A percentile compares a stretch with the other conserved stretches of the same genome.
Evolutionary conservation across 1,140 invertebrate genomes (phyloP).

Genomic region (Danaus melanippus): DNA sequence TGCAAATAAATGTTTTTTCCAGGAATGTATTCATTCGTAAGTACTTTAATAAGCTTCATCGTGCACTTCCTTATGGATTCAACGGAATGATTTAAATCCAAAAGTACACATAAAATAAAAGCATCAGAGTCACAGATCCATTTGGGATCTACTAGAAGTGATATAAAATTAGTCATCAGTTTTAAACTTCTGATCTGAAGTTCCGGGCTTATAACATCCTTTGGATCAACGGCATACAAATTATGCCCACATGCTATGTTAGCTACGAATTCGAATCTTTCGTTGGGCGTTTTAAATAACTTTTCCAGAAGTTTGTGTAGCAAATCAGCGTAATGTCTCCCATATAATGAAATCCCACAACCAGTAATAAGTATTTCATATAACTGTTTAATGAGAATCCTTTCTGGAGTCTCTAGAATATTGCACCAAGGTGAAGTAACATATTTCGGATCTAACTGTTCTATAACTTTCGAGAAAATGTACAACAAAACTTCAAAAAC

Average conservation of each 20-base stretch:
- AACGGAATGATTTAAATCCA: slow-evolving; percentile 59
- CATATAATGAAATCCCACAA: slow-evolving; percentile 45
- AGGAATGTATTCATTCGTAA: slow-evolving; percentile 36
- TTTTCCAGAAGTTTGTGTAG: slow-evolving; percentile 54
- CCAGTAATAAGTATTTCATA: slow-evolving; percentile 59
- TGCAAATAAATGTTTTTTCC: slow-evolving; percentile 44
- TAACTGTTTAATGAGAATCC: slow-evolving; percentile 41
- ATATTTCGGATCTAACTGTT: slow-evolving; percentile 37
- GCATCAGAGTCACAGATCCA: slow-evolving; percentile 65
- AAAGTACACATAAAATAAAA: slow-evolving; percentile 57
- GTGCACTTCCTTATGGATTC: slow-evolving; percentile 53
- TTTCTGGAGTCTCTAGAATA: slow-evolving; percentile 40
- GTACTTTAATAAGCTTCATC: slow-evolving; percentile 47
- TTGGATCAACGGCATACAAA: slow-evolving; percentile 43
- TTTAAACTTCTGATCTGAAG: slow-evolving; percentile 55
- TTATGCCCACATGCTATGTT: slow-evolving; percentile 67
- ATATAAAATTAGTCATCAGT: slow-evolving; percentile 43
- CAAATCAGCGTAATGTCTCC: slow-evolving; percentile 45
- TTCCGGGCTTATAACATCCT: slow-evolving; percentile 55
- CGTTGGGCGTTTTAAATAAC: slow-evolving; percentile 50
- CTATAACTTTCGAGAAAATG: slow-evolving; percentile 53
- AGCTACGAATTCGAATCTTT: slow-evolving; percentile 69
- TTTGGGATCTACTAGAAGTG: slow-evolving; percentile 32
- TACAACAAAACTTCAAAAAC: slow-evolving; percentile 58
- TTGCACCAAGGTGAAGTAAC: slow-evolving; percentile 60